Evolutionary conservation across 2,888 invertebrate genomes (phyloP).

Genomic region (Gortyna flavago): DNA sequence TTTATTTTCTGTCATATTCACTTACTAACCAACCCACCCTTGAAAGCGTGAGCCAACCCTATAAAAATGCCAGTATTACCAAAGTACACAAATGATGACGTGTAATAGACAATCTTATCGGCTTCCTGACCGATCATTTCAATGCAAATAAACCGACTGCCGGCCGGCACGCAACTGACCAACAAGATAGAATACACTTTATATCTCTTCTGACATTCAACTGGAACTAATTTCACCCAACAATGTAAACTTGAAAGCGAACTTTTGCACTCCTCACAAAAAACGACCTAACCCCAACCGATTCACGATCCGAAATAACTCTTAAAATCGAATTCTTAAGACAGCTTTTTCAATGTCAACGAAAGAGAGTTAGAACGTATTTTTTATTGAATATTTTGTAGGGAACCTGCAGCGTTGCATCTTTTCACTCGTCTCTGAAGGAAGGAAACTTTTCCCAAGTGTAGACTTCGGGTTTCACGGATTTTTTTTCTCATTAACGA

Average conservation of each 20-base stretch:
- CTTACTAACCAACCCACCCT: neutral
- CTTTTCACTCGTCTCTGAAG: constrained; percentile 74
- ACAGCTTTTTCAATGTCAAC: constrained; percentile 56
- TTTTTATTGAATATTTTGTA: constrained; percentile 53
- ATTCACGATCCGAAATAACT: constrained; percentile 57
- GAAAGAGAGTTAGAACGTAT: constrained; percentile 44
- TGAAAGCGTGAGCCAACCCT: constrained; percentile 51
- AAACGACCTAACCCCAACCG: constrained; percentile 54
- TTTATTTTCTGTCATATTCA: constrained; percentile 18
- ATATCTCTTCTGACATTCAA: constrained; percentile 79
- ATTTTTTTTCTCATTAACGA: constrained; percentile 78
- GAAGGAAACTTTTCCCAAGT: constrained; percentile 75
- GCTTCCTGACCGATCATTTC: constrained; percentile 64
- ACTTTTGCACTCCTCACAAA: constrained; percentile 64
- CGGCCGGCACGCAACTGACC: constrained; percentile 61
- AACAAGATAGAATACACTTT: constrained; percentile 73
- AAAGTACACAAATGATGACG: constrained; percentile 59
- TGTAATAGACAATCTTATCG: constrained; percentile 57
- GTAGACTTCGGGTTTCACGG: constrained; percentile 66
- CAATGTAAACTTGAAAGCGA: constrained; percentile 80
- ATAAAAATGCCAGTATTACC: constrained; percentile 56
- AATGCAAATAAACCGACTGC: constrained; percentile 62
- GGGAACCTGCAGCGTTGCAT: constrained; percentile 75
- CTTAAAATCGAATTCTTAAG: constrained; percentile 61
- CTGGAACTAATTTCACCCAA: constrained; percentile 82